phyloP scores from a whole-genome alignment of 2,113 vertebrate genomes.

The Phylloscopus trochilus region DNA sequence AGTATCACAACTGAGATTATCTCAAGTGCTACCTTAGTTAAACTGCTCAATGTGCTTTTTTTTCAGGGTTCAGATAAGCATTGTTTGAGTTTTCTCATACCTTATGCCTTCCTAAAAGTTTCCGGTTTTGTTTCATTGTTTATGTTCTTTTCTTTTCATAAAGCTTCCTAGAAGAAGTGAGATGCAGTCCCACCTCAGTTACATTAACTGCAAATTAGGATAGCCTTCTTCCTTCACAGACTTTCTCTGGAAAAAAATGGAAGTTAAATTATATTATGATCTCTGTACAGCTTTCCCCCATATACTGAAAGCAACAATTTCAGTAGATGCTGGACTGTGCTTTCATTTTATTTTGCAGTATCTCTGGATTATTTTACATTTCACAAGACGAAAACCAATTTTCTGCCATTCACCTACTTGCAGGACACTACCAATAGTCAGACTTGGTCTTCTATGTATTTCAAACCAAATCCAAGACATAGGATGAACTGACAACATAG shows the following conservation, averaged over 20 bases:
- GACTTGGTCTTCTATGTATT: neutral
- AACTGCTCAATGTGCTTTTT: conserved; percentile 13
- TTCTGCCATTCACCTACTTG: neutral
- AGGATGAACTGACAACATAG: neutral
- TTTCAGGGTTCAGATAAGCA: conserved; percentile 17
- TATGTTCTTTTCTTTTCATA: neutral
- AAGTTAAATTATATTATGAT: neutral
- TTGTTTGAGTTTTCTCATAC: neutral
- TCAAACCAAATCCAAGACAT: neutral
- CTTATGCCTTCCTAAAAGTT: neutral
- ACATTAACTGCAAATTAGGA: neutral
- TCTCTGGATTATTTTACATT: neutral
- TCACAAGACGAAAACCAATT: neutral
- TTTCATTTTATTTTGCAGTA: neutral
- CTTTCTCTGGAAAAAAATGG: neutral
- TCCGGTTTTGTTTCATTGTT: neutral
- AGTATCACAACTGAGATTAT: conserved; percentile 4
- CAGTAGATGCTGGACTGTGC: neutral
- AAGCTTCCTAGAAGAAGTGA: neutral
- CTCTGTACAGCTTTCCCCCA: neutral
- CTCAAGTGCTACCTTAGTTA: conserved; percentile 23
- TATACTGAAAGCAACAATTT: neutral
- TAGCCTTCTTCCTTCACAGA: neutral
- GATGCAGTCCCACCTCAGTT: neutral
- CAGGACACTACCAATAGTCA: neutral